Conservation (phyloP, 2,113 vertebrate species). For the Chaetorhynchus papuensis region DNA sequence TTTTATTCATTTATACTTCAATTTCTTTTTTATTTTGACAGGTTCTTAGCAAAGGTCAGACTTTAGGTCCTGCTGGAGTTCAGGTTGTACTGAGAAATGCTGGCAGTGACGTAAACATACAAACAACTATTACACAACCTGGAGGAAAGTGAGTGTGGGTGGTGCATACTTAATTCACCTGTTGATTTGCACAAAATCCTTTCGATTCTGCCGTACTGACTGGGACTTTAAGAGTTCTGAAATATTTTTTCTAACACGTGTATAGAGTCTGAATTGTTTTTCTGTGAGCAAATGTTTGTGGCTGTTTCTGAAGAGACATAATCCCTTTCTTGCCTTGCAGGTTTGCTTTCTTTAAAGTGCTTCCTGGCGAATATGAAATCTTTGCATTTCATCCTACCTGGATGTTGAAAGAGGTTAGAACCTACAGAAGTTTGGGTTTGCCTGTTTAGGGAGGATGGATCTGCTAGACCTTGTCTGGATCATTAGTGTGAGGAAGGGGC, state of each 20-base stretch:
- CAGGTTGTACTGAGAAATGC: constrained; percentile 81
- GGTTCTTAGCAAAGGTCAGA: constrained; percentile 93
- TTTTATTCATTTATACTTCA: background rate
- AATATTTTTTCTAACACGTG: background rate
- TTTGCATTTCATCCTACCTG: constrained; percentile 90
- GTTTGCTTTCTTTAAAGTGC: constrained; percentile 92
- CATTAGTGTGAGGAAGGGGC: background rate
- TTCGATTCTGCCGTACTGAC: background rate
- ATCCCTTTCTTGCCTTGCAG: constrained; percentile 66
- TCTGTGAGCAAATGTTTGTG: background rate
- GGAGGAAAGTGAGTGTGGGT: constrained; percentile 88
- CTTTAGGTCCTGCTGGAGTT: constrained; percentile 87
- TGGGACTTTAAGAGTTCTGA: background rate
- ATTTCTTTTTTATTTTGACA: constrained; percentile 48
- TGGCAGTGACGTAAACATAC: constrained; percentile 79
- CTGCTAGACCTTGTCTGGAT: background rate
- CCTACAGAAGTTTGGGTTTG: background rate
- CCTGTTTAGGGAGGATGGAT: background rate
- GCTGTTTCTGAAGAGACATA: background rate
- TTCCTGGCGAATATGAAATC: constrained; percentile 92
- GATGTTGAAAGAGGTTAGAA: constrained; percentile 86
- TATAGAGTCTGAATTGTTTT: background rate
- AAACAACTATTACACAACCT: constrained; percentile 82
- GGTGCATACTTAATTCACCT: background rate
- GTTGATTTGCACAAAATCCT: background rate